Conservation (phyloP, 2,888 invertebrate species). For the Dicyrtoma fusca region DNA sequence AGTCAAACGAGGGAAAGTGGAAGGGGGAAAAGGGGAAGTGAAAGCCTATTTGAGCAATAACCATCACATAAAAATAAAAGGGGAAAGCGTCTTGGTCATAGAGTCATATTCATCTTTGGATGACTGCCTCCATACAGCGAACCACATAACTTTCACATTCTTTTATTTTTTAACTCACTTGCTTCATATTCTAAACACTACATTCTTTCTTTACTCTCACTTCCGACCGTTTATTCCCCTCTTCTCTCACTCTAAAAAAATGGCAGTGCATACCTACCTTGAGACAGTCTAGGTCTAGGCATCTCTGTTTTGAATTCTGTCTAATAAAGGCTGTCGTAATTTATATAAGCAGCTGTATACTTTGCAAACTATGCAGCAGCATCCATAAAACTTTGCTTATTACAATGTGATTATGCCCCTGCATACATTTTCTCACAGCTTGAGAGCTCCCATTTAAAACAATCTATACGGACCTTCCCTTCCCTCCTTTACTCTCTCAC, state of each 20-base stretch:
- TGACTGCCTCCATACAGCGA: conserved; percentile 18
- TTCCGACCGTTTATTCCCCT: neutral
- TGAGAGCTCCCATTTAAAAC: neutral
- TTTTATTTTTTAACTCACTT: neutral
- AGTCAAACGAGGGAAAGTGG: conserved; percentile 14
- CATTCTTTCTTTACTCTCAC: neutral
- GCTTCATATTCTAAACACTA: neutral
- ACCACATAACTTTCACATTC: conserved; percentile 23
- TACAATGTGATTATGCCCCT: no score
- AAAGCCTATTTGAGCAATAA: conserved; percentile 48
- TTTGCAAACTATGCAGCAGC: neutral
- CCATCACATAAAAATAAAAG: conserved; percentile 52
- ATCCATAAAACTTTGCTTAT: neutral
- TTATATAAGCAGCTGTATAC: no score
- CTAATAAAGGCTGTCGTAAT: no score
- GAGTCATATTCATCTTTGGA: conserved; percentile 31
- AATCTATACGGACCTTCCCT: conserved; percentile 17
- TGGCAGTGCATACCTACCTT: no score
- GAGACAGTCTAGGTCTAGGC: no score
- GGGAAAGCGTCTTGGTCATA: conserved; percentile 18
- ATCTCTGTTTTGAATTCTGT: neutral
- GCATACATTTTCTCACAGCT: no score
- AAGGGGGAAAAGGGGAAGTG: conserved; percentile 17
- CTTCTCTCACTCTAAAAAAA: neutral
- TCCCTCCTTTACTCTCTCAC: conserved; percentile 2